A percentile compares a stretch with the other conserved stretches of the same genome.
These are phyloP conservation scores for Phylloscopus trochiloides DNA, from an alignment of 2,113 vertebrate genomes.

Conservation along the genomic window DNA sequence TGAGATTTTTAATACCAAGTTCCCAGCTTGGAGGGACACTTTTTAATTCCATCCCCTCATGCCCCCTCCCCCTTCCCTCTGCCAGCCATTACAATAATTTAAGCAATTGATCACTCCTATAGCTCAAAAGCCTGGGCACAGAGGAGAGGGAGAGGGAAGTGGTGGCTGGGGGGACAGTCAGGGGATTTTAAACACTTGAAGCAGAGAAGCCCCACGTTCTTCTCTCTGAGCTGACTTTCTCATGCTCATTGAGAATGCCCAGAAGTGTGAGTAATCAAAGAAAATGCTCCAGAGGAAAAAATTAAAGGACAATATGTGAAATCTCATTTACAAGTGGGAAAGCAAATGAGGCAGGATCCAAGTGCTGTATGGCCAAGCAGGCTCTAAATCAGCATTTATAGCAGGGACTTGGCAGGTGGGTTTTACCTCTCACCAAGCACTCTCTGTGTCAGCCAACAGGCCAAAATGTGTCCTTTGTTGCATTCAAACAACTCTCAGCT, in stretches of 20 bases:
- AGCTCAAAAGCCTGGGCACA: background rate
- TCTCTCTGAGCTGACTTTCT: background rate
- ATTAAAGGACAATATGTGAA: conserved; percentile 48
- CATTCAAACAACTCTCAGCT: background rate
- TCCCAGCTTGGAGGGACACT: conserved; percentile 66
- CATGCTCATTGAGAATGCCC: conserved; percentile 18
- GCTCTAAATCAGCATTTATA: conserved; percentile 35
- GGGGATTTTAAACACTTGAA: background rate
- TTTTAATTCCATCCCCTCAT: conserved; percentile 28
- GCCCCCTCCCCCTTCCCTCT: conserved; percentile 23
- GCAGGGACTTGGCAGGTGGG: background rate
- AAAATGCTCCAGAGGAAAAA: conserved; percentile 46
- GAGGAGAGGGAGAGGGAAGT: background rate
- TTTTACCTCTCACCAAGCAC: background rate
- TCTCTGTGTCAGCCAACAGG: background rate
- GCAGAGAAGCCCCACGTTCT: background rate
- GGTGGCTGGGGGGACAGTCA: background rate
- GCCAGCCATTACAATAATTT: conserved; percentile 32
- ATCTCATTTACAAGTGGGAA: conserved; percentile 42
- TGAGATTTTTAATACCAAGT: conserved; percentile 66
- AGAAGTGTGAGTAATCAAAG: conserved; percentile 46
- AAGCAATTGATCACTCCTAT: conserved; percentile 22
- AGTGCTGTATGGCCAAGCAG: background rate
- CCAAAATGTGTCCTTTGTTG: background rate
- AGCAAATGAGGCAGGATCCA: conserved; percentile 56